Evolutionary conservation across 2,888 invertebrate species (phyloP).

Genomic region (Zaprionus obscuricornis): DNA sequence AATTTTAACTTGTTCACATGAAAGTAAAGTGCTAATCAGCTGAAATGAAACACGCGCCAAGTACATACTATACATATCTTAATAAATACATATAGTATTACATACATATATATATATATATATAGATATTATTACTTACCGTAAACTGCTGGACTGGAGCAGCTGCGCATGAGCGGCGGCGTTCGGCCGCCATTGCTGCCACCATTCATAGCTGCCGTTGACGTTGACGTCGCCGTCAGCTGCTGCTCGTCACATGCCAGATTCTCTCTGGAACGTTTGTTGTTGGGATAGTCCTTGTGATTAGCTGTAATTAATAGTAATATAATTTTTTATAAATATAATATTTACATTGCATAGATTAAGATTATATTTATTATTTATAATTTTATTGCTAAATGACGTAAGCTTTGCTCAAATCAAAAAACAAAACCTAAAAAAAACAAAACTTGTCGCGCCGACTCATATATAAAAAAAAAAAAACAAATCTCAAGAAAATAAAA

Average conservation of each 20-base stretch:
- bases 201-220: conserved; percentile 58
- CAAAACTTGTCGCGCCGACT: conserved; percentile 72
- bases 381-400: conserved; percentile 54
- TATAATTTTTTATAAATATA: conserved; percentile 8
- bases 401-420: conserved; percentile 45
- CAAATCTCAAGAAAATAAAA: conserved; percentile 7
- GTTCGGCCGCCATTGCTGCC: conserved; percentile 82
- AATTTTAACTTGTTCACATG: conserved; percentile 18
- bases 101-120: background rate
- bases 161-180: conserved; percentile 84
- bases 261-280: conserved; percentile 86
- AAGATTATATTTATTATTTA: conserved; percentile 25
- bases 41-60: conserved; percentile 4
- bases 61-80: background rate
- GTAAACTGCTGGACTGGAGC: conserved; percentile 85
- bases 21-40: conserved; percentile 19
- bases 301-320: conserved; percentile 85
- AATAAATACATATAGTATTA: conserved; percentile 5
- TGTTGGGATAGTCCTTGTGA: conserved; percentile 88
- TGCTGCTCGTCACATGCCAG: conserved; percentile 88
- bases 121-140: conserved; percentile 71
- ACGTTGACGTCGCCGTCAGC: conserved; percentile 83
- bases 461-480: conserved; percentile 39
- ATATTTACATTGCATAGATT: conserved; percentile 5
- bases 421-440: conserved; percentile 32